Percentiles rank a stretch among this genome's conserved stretches.
phyloP scores from a whole-genome alignment of 1,140 invertebrate genomes.

The Rhagoletis pomonella region DNA sequence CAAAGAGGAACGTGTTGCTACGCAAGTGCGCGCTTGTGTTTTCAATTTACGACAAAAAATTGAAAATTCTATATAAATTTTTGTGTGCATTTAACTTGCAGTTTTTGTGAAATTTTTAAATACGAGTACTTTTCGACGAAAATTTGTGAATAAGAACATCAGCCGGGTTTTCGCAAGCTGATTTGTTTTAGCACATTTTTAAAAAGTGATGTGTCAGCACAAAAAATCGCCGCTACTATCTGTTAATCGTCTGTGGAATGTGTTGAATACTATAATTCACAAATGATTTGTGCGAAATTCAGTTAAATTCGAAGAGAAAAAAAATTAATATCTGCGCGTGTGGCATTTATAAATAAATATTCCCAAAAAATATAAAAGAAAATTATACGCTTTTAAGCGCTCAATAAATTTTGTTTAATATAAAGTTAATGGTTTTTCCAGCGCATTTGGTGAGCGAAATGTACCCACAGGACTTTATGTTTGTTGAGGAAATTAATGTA shows the following conservation, averaged over 20 bases:
- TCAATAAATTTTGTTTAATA: constrained; percentile 44
- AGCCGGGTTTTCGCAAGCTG: neutral
- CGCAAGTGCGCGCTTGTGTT: neutral
- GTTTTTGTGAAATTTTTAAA: neutral
- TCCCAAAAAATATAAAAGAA: neutral
- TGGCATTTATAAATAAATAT: neutral
- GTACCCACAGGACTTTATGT: constrained; percentile 10
- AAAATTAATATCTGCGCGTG: constrained; percentile 7
- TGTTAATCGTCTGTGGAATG: constrained; percentile 2
- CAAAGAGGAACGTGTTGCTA: neutral
- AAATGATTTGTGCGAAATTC: neutral
- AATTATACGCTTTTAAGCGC: neutral
- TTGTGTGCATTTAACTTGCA: neutral
- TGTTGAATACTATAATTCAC: neutral
- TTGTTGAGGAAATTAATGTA: neutral
- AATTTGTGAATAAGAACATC: neutral
- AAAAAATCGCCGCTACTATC: neutral
- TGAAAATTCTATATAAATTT: neutral
- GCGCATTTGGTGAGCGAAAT: constrained; percentile 31
- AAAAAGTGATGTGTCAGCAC: constrained; percentile 33
- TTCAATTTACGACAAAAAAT: constrained; percentile 18
- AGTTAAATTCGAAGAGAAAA: constrained; percentile 21
- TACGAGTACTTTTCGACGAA: neutral
- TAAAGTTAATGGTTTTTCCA: constrained; percentile 24
- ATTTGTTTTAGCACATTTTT: neutral